Base-by-base conservation (phyloP, 2,113 vertebrate genomes). In the Chaetodon auriga region DNA sequence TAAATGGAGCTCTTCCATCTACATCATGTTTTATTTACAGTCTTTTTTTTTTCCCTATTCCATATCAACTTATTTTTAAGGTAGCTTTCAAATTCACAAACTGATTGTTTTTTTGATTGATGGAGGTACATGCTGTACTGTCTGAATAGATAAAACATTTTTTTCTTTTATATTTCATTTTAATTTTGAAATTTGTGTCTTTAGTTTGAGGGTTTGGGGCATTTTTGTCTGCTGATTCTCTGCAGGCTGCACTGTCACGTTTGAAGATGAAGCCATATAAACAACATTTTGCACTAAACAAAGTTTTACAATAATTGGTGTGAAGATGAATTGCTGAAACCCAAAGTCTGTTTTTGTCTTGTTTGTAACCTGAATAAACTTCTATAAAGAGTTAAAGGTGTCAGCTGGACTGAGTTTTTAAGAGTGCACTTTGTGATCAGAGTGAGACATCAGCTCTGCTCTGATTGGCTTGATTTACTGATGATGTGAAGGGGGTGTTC, bases 261-360 rank as follows among this genome's bases (percentile, higher is more conserved):
- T 19, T 21, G 1, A 15, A 62, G 23, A 88, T 63, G 60, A 68
- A 69, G 63, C 61, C 57, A 54, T 61, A 6, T 41, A 70, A 16
- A 7, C 49, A 46, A 69, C 45, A 14, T 5, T 16, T 77, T 80
- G 83, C 83, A 85, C 82, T 71, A 84, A 68, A 68, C 30, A 5
- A 46, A 18, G 12, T 18, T 55, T 63, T 54, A 7, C 36, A 48
- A 30, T 43, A 43, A 53, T 49, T 4, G 36, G 2, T 36, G 25
- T 73, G 23, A 21, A 14, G 58, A 41, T 49, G 21, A 45, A 43
- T 43, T 43, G 41, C 6, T 43, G 41, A 7, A 9, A 43, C 6
- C 6, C 2, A 43, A 7, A 43, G 9, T 7, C 41, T 62, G 25
- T 19, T 73, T 71, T 1, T 57, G 13, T 45, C n/a, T 70, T 18